phyloP scores from a whole-genome alignment of 2,888 invertebrate species.

The Camptogramma bilineatum region DNA sequence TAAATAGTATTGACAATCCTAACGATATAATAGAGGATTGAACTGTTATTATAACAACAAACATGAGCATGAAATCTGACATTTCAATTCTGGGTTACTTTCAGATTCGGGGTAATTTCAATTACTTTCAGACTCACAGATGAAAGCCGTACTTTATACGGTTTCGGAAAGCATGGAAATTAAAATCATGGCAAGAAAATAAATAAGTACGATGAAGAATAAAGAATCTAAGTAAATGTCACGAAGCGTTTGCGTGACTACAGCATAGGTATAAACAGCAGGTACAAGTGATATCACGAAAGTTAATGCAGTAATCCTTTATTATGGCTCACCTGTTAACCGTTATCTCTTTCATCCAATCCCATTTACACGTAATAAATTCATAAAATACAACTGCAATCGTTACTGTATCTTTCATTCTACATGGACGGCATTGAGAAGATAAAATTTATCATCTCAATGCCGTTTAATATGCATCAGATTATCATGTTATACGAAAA shows the following conservation, averaged over 20 bases:
- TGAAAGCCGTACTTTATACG: neutral
- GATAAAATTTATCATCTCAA: too few relatives aligned
- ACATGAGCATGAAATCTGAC: too few relatives aligned
- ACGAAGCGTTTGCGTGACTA: slow-evolving; percentile 41
- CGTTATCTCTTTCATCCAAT: slow-evolving; percentile 48
- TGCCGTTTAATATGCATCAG: neutral
- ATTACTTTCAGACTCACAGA: too few relatives aligned
- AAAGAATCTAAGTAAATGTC: slow-evolving; percentile 29
- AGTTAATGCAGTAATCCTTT: slow-evolving; percentile 47
- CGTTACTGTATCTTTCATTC: neutral
- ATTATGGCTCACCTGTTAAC: slow-evolving; percentile 50
- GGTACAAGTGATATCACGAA: slow-evolving; percentile 35
- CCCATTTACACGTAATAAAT: slow-evolving; percentile 39
- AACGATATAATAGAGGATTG: too few relatives aligned
- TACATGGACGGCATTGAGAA: neutral
- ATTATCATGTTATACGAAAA: neutral
- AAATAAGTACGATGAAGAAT: neutral
- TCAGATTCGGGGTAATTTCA: too few relatives aligned
- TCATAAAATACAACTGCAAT: slow-evolving; percentile 34
- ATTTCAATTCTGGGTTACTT: too few relatives aligned
- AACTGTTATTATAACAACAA: too few relatives aligned
- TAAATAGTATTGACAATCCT: too few relatives aligned
- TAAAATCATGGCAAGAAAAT: neutral
- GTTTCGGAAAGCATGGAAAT: neutral
- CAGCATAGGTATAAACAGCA: slow-evolving; percentile 12